phyloP scores from a whole-genome alignment of 1,140 invertebrate genomes.

The Neodiprion virginianus region DNA sequence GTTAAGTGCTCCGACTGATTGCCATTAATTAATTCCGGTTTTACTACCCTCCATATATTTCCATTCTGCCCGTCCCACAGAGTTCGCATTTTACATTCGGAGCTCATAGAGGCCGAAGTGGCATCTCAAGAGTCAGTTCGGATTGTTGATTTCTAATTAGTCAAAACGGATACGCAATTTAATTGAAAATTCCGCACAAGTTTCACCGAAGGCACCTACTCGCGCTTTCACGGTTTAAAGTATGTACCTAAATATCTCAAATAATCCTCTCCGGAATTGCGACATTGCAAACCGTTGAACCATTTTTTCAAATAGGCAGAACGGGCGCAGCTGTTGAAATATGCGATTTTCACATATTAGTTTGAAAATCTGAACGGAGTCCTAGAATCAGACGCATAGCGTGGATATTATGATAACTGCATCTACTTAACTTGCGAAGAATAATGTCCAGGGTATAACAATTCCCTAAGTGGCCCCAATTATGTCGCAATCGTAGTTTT shows the following conservation, averaged over 20 bases:
- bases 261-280: no score
- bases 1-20: constrained; percentile 29
- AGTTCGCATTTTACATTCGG: neutral
- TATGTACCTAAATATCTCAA: no score
- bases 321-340: neutral
- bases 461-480: no score
- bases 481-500: no score
- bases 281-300: neutral
- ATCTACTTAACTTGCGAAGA: no score
- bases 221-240: no score
- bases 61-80: neutral
- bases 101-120: neutral
- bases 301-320: neutral
- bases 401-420: no score
- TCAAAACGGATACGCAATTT: neutral
- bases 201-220: neutral
- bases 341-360: no score
- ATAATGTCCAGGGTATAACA: no score
- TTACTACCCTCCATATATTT: constrained; percentile 20
- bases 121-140: neutral
- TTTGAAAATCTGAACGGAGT: no score
- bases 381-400: no score
- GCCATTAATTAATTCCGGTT: constrained; percentile 34
- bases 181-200: neutral
- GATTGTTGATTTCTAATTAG: neutral